Evolutionary conservation across 2,888 invertebrate genomes (phyloP), one percentile per base, ranked within the genome.

Genomic region (Archips crataeganus): DNA sequence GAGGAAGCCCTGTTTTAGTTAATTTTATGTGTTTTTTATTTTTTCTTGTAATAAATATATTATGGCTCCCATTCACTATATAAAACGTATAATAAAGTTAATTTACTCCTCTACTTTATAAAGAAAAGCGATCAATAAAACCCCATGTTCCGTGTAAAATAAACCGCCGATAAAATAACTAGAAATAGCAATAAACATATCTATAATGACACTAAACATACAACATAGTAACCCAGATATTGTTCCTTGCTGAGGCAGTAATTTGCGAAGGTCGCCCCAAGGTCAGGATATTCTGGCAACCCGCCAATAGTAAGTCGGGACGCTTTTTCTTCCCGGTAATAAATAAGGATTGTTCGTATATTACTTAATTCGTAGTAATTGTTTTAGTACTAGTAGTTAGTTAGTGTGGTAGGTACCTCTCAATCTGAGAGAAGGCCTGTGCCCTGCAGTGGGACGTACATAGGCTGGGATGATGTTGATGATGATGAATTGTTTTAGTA

Each of bases 181-280:
- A 62, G 45, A 49, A 49, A 70, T 61, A 49, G 60, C 70, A 63
- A 71, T 71, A 75, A 70, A 70, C 49, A 70, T 67, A 63, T 49
- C 32, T 32, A 11, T 34, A 13, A 13, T 42, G 23, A 63, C 47
- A 63, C 45, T 62, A 45, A 62, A 10, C 23, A 62, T 11, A 45
- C 9, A 57, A 32, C 32, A 57, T 57, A 32, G 57, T 57, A 57
- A 57, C 57, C 57, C 57, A 57, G 32, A 23, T 23, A 45, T 9
- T 6, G 45, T 47, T 45, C 39, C 61, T 39, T 42, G 36, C 15
- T 15, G 10, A 32, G 8, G 32, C 45, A 13, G 34, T 47, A 63
- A 63, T 47, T 63, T 47, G 13, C n/a, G 13, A 63, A 47, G 63
- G 63, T 63, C 63, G 47, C 2, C 9, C 32, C 47, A 63, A 63